phyloP scores from a whole-genome alignment of 2,113 vertebrate genomes.

The Taurulus bubalis region DNA sequence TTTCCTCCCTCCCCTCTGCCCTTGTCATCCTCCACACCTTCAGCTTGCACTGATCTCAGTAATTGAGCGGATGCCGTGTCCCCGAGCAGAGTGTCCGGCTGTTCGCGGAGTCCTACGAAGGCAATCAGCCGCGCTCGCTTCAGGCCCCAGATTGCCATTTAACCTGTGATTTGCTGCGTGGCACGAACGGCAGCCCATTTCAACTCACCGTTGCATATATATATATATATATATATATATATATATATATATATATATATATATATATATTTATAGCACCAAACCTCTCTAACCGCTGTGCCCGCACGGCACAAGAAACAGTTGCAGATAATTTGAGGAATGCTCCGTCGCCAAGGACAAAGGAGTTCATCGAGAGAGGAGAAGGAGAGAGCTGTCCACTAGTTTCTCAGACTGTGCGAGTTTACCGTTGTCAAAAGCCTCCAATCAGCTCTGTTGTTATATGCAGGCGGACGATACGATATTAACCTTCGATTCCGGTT shows the following conservation, averaged over 20 bases:
- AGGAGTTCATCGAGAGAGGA: background rate
- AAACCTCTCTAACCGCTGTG: background rate
- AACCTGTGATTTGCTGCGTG: constrained; percentile 51
- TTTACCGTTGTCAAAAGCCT: constrained; percentile 22
- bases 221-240: constrained; percentile 6
- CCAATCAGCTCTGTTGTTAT: constrained; percentile 27
- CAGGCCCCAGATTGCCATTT: constrained; percentile 52
- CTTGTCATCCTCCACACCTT: constrained; percentile 12
- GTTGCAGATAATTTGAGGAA: constrained; percentile 1
- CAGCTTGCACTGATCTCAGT: constrained; percentile 15
- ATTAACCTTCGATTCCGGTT: constrained; percentile 65
- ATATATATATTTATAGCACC: constrained; percentile 15
- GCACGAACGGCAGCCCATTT: background rate
- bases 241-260: constrained; percentile 8
- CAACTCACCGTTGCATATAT: background rate
- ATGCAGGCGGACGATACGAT: constrained; percentile 30
- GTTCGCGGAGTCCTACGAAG: constrained; percentile 13
- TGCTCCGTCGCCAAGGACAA: constrained; percentile 19
- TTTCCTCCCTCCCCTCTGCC: background rate
- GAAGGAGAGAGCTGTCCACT: background rate
- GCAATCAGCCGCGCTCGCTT: constrained; percentile 44
- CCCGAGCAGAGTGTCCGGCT: background rate
- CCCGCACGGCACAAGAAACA: background rate
- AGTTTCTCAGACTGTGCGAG: background rate
- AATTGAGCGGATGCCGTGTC: constrained; percentile 33